Evolutionary conservation across 2,797 vertebrate genomes (phyloP), one percentile per base, ranked within the genome.

Genomic region (Urophycis tenuis): DNA sequence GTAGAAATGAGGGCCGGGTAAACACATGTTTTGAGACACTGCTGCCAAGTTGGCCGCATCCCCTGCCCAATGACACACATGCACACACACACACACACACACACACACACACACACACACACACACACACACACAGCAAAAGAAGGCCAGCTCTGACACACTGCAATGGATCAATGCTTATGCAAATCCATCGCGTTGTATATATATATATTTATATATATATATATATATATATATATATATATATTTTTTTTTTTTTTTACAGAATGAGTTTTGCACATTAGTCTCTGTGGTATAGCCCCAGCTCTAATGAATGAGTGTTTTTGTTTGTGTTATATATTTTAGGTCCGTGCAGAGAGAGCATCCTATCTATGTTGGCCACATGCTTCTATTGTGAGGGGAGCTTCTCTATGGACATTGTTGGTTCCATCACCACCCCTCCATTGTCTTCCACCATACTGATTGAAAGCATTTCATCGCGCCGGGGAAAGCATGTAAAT

Each of bases 161-260:
- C 33, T 5, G 12, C 45, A 81, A 74, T 76, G 87, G 79, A 89
- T 86, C 82, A 78, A 80, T 85, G 76, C 74, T 74, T 79, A 82
- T 85, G 80, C 45, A 86, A 85, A 89, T 89, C 60, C 80, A 73
- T n/a, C 0, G 69, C 73, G 82, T 83, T 82, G n/a, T n/a, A n/a
- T n/a, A n/a, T n/a, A n/a, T n/a, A n/a, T n/a, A n/a, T n/a, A n/a
- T n/a, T n/a, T n/a, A n/a, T n/a, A n/a, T n/a, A n/a, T n/a, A n/a
- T n/a, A n/a, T n/a, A n/a, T n/a, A n/a, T n/a, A n/a, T n/a, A n/a
- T n/a, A n/a, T n/a, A n/a, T n/a, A n/a, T n/a, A n/a, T n/a, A n/a
- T n/a, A n/a, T n/a, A n/a, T n/a, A n/a, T n/a, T n/a, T n/a, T n/a
- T n/a, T n/a, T n/a, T 19, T 33, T 79, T 33, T 79, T 85, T 84